These are phyloP conservation scores for Lepidonotus clava DNA, from an alignment of 2,888 invertebrate species.

Conservation along the genomic window DNA sequence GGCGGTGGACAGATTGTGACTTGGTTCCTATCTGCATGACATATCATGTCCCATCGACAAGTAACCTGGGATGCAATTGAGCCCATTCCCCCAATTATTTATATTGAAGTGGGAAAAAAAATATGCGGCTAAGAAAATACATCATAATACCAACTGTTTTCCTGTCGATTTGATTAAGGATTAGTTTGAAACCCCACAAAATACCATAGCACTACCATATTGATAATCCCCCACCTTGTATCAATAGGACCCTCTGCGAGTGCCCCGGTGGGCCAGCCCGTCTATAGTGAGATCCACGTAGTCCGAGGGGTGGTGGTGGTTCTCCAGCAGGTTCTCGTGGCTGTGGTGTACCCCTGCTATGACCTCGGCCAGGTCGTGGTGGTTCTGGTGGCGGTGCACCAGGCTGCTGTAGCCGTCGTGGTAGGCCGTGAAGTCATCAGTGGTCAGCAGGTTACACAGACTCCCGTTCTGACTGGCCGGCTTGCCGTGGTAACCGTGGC, in stretches of 20 bases:
- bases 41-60: too few relatives aligned
- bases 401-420: background rate
- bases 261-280: background rate
- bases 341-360: conserved; percentile 6
- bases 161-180: too few relatives aligned
- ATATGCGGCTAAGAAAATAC: background rate
- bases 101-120: background rate
- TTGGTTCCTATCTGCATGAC: too few relatives aligned
- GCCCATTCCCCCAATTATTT: too few relatives aligned
- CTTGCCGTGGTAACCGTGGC: conserved; percentile 32
- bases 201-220: too few relatives aligned
- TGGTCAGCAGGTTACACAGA: conserved; percentile 44
- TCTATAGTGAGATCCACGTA: background rate
- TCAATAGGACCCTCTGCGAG: conserved; percentile 17
- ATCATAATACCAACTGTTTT: background rate
- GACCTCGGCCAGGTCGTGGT: background rate
- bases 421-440: background rate
- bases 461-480: conserved; percentile 37
- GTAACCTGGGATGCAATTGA: too few relatives aligned
- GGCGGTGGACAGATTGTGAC: too few relatives aligned
- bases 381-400: conserved; percentile 1
- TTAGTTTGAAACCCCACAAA: too few relatives aligned
- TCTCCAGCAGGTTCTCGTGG: conserved; percentile 48
- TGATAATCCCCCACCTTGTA: too few relatives aligned
- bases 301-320: background rate